phyloP scores from a whole-genome alignment of 2,888 invertebrate genomes.

The Unio delphinus region DNA sequence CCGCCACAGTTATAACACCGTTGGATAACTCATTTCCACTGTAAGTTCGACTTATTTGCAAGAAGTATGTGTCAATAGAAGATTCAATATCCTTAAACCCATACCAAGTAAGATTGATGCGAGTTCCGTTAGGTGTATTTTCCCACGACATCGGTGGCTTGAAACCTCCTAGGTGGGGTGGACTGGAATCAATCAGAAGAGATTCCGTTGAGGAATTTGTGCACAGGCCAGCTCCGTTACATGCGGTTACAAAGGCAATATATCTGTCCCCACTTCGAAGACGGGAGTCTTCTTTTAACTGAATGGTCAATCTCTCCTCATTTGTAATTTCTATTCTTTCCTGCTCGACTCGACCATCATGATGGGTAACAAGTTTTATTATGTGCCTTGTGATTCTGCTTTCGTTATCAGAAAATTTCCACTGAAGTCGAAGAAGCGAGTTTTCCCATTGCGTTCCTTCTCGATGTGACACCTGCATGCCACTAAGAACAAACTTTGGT shows the following conservation, averaged over 20 bases:
- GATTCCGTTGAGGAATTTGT: conserved; percentile 18
- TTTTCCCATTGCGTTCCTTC: conserved; percentile 21
- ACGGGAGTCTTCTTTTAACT: conserved; percentile 13
- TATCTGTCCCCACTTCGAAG: conserved; percentile 37
- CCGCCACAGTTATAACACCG: conserved; percentile 7
- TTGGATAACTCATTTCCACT: conserved; percentile 28
- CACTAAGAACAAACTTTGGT: neutral
- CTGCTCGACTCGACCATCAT: conserved; percentile 28
- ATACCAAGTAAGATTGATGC: conserved; percentile 31
- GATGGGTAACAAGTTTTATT: conserved; percentile 24
- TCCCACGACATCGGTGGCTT: conserved; percentile 29
- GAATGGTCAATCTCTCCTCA: conserved; percentile 19
- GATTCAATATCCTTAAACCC: conserved; percentile 43
- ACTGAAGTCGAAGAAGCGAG: conserved; percentile 22
- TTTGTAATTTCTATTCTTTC: conserved; percentile 22
- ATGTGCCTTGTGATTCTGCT: conserved; percentile 28
- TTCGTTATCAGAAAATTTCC: conserved; percentile 29
- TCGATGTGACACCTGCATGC: too few relatives aligned
- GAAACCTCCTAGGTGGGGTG: conserved; percentile 47
- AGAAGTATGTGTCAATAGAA: conserved; percentile 22
- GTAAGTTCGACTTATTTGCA: conserved; percentile 24
- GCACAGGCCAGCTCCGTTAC: conserved; percentile 44
- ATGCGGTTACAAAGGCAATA: conserved; percentile 23
- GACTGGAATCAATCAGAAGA: conserved; percentile 41
- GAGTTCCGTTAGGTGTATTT: neutral